Percentiles rank a stretch among this genome's conserved stretches.
Evolutionary conservation across 2,113 vertebrate species (phyloP).

Genomic region (Tragulus kanchil): DNA sequence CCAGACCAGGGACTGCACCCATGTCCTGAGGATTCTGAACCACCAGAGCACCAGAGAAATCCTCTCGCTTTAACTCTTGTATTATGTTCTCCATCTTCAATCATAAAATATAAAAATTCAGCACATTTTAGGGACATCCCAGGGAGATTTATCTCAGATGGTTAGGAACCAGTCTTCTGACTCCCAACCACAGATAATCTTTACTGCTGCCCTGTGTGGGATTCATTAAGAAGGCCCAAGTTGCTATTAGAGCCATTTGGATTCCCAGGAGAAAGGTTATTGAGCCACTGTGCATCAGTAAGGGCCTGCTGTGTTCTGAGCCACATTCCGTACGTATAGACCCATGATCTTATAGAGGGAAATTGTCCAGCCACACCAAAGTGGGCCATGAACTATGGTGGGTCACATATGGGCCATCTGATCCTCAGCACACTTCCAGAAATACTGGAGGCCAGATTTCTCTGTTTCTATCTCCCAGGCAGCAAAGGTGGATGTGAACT

Average conservation of each 20-base stretch:
- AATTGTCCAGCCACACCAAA: background rate
- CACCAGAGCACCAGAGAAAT: background rate
- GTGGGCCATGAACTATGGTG: background rate
- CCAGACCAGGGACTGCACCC: background rate
- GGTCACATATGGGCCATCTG: background rate
- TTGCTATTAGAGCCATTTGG: background rate
- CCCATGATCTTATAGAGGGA: background rate
- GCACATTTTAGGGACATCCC: background rate
- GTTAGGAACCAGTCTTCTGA: background rate
- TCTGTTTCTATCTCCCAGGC: constrained; percentile 39
- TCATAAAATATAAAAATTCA: background rate
- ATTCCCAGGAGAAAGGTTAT: background rate
- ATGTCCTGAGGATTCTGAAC: background rate
- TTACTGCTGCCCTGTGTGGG: background rate
- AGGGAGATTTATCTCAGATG: background rate
- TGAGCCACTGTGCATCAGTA: background rate
- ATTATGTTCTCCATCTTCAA: constrained; percentile 12
- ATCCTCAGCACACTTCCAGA: background rate
- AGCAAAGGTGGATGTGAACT: constrained; percentile 1
- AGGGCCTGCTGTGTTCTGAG: background rate
- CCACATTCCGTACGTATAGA: background rate
- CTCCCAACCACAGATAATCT: background rate
- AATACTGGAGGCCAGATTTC: background rate
- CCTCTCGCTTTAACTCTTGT: background rate
- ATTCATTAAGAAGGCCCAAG: background rate